A percentile compares a stretch with the other conserved stretches of the same genome.
Conservation (phyloP, 2,113 vertebrate species). For the Platysternon megacephalum region DNA sequence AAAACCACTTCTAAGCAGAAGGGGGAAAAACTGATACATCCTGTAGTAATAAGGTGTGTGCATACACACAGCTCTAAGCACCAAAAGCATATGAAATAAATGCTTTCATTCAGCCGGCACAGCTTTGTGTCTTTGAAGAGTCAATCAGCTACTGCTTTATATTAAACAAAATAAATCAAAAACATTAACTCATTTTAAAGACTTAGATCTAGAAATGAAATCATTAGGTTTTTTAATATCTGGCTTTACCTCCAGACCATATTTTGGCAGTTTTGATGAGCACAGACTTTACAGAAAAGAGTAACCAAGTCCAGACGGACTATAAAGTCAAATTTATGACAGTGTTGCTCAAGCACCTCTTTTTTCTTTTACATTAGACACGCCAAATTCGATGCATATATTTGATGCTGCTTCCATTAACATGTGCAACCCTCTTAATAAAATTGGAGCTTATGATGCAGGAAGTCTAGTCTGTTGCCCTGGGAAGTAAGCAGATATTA, state of each 20-base stretch:
- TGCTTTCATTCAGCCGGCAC: neutral
- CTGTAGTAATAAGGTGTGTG: neutral
- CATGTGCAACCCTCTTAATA: neutral
- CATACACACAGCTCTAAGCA: neutral
- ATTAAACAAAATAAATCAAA: neutral
- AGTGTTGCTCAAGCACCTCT: neutral
- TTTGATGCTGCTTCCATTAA: neutral
- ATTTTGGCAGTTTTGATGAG: conserved; percentile 14
- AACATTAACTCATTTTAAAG: neutral
- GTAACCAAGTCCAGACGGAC: neutral
- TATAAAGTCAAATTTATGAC: neutral
- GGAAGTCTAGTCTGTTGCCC: neutral
- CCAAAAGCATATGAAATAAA: neutral
- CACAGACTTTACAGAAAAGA: neutral
- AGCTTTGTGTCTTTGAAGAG: neutral
- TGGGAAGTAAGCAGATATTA: conserved; percentile 21
- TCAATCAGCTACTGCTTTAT: neutral
- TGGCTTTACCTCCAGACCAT: neutral
- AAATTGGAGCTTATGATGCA: neutral
- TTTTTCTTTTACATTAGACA: neutral
- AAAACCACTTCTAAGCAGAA: neutral
- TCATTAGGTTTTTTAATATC: neutral
- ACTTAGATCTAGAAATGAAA: neutral
- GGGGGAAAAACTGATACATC: neutral
- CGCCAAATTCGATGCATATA: neutral